phyloP scores from a whole-genome alignment of 1,140 invertebrate species.

The Proctacanthus coquilletti region DNA sequence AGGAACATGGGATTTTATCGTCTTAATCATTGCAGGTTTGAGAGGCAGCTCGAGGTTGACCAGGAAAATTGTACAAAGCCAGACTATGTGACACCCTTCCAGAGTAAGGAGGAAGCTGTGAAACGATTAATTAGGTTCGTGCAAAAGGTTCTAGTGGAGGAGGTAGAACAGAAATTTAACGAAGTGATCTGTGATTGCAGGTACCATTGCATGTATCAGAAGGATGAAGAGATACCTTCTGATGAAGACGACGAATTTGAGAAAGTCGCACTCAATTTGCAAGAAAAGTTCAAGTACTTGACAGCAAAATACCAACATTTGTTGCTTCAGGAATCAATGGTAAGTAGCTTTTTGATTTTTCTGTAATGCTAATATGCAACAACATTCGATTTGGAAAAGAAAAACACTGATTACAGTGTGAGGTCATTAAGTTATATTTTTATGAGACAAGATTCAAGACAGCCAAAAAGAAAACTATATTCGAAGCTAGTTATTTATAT shows the following conservation, averaged over 20 bases:
- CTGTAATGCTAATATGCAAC: no score
- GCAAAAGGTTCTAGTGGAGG: background rate
- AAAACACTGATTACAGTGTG: no score
- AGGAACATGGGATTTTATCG: no score
- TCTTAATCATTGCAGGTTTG: slow-evolving; percentile 35
- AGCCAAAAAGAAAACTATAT: no score
- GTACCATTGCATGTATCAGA: slow-evolving; percentile 68
- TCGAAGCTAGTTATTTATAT: no score
- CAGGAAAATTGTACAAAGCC: slow-evolving; percentile 61
- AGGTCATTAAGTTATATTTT: no score
- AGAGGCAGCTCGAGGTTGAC: slow-evolving; percentile 62
- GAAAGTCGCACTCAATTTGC: slow-evolving; percentile 50
- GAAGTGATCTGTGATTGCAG: slow-evolving; percentile 10
- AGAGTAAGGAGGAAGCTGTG: slow-evolving; percentile 56
- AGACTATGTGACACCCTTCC: slow-evolving; percentile 61
- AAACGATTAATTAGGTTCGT: slow-evolving; percentile 48
- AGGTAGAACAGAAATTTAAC: background rate
- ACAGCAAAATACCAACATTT: slow-evolving; percentile 64
- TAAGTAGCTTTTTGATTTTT: slow-evolving; percentile 32
- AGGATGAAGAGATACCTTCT: slow-evolving; percentile 47
- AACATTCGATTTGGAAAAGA: no score
- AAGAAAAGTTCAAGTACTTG: slow-evolving; percentile 59
- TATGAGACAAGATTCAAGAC: no score
- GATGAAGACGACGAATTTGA: slow-evolving; percentile 66
- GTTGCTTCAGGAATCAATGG: slow-evolving; percentile 71